Evolutionary conservation across 2,113 vertebrate genomes (phyloP), one percentile per base, ranked within the genome.

Genomic region (Pseudolaguvia tuberculata): DNA sequence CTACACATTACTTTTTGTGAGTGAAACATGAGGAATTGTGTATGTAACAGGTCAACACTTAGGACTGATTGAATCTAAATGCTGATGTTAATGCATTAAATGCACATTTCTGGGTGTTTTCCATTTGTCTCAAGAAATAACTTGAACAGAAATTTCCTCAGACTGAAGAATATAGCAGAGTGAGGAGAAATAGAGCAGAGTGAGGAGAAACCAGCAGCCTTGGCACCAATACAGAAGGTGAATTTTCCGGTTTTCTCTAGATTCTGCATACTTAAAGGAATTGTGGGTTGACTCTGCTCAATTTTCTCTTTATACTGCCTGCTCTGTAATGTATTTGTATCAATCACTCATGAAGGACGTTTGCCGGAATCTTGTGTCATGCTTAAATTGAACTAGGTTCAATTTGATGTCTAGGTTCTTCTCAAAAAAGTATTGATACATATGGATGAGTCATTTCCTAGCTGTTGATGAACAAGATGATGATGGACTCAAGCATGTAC

Each of bases 331-430:
- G 69, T 50, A 82, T 87, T 88, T 84, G 79, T 83, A 84, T 82
- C 84, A 74, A 83, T 86, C 75, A 82, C 71, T 75, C 83, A 79
- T 89, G 87, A 89, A 88, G 88, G 84, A 85, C 88, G 83, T 72
- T 45, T 75, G 50, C 56, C 78, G 80, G 83, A 81, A 71, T 80
- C 58, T 70, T 23, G 29, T 73, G 75, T 53, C 39, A 50, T 15
- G 3, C 61, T 13, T 39, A 48, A 27, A 52, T 73, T 39, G 25
- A 67, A 67, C 29, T 55, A 50, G 63, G n/a, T n/a, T n/a, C n/a
- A n/a, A n/a, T n/a, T n/a, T n/a, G n/a, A n/a, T n/a, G n/a, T 57
- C 39, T 50, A 13, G 50, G 42, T 51, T 55, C 42, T 68, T 58
- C 73, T 57, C 63, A 68, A 42, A 25, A 57, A 51, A 66, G 52